Percentiles rank a stretch among this genome's conserved stretches.
phyloP scores from a whole-genome alignment of 2,888 invertebrate genomes.

The Apodemia zela region DNA sequence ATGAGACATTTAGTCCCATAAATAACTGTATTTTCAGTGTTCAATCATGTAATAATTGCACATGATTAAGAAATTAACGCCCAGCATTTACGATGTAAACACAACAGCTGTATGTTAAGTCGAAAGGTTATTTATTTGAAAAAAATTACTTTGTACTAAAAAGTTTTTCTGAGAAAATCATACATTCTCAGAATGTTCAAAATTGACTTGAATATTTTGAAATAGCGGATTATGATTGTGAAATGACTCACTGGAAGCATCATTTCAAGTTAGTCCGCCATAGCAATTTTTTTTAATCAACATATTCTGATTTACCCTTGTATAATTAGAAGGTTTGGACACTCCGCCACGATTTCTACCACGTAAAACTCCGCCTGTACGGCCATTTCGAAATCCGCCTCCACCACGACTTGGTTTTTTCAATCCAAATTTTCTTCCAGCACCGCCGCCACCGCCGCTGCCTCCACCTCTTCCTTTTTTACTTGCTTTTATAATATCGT shows the following conservation, averaged over 20 bases:
- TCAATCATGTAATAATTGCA: background rate
- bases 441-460: conserved; percentile 80
- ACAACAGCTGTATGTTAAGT: background rate
- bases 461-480: conserved; percentile 83
- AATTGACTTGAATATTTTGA: background rate
- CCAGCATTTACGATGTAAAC: background rate
- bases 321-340: conserved; percentile 82
- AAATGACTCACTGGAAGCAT: conserved; percentile 47
- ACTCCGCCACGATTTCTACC: conserved; percentile 87
- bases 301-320: conserved; percentile 82
- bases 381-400: conserved; percentile 72
- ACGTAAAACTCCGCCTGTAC: conserved; percentile 81
- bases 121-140: background rate
- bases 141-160: background rate
- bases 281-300: conserved; percentile 46
- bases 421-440: conserved; percentile 70
- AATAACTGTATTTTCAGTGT: conserved; percentile 1
- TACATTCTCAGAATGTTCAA: conserved; percentile 8
- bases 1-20: background rate
- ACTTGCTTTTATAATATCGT: conserved; percentile 96
- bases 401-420: conserved; percentile 66
- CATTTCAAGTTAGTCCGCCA: conserved; percentile 70
- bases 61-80: background rate
- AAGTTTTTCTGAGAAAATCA: conserved; percentile 3
- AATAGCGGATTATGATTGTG: conserved; percentile 13